These are phyloP conservation scores for Clarias fuscus DNA, from an alignment of 2,797 vertebrate genomes.

Conservation along the genomic window DNA sequence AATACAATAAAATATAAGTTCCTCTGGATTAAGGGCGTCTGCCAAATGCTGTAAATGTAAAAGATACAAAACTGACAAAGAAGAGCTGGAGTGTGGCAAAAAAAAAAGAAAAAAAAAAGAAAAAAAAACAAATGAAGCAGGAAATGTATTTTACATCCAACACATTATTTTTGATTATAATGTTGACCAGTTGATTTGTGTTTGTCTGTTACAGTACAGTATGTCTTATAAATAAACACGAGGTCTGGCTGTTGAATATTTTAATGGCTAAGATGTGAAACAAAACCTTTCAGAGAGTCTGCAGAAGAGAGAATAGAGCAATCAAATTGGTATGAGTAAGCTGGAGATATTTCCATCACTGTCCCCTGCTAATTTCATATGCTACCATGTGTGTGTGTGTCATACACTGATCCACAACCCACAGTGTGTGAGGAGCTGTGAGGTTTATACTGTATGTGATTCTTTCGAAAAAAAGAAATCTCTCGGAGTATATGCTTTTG, in stretches of 20 bases:
- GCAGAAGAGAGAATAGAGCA: not conserved
- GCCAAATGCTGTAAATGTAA: not conserved
- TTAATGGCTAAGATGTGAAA: not conserved
- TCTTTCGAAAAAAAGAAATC: not conserved
- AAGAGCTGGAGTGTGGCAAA: not conserved
- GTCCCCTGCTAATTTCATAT: not conserved
- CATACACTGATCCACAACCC: not conserved
- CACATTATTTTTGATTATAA: not conserved
- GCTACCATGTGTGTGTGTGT: not conserved
- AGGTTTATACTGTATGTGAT: not conserved
- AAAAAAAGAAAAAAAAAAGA: not conserved
- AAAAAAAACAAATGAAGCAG: not conserved
- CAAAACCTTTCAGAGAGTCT: not conserved
- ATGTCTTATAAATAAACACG: not conserved
- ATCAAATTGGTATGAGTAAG: not conserved
- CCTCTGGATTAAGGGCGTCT: too few species aligned
- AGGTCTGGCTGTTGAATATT: not conserved
- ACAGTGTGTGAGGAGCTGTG: not conserved
- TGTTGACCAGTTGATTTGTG: too few species aligned
- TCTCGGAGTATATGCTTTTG: not conserved
- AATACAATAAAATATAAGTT: too few species aligned
- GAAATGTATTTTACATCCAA: not conserved
- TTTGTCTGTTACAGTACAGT: not conserved
- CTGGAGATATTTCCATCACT: not conserved
- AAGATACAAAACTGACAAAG: not conserved